Evolutionary conservation across 2,888 invertebrate species (phyloP), one percentile per base, ranked within the genome.

Genomic region (Gonocerus acuteangulatus): DNA sequence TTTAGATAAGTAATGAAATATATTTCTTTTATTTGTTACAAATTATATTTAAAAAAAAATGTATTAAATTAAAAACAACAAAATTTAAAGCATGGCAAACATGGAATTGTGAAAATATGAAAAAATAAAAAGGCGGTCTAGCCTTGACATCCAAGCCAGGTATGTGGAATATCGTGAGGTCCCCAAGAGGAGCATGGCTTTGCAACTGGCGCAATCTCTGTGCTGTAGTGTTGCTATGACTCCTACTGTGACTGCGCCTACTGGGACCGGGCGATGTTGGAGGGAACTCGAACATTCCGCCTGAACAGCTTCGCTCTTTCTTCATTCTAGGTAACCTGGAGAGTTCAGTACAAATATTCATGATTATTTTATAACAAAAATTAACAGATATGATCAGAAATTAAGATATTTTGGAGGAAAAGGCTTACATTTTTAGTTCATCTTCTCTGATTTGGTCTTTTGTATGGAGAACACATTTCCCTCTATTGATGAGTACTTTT

Each of bases 391-490:
- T n/a, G n/a, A n/a, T n/a, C 9, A 34, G n/a, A 34, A 34, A 11
- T 7, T 34, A n/a, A n/a, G 36, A 34, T 34, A 11, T 34, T 34
- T 34, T 11, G n/a, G 36, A n/a, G n/a, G n/a, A n/a, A n/a, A n/a
- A 9, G 15, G 74, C 76, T 73, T 67, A 83, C 82, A 80, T 75
- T 74, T 84, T 85, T 45, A 82, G 75, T 65, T 85, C 87, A 62
- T 86, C 86, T 57, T 85, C 85, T 69, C 77, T 82, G 60, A 74
- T 77, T 64, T 80, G 79, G 70, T 91, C 90, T 74, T 91, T 92
- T 1, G 95, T 95, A 73, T 96, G 95, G 36, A 97, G 79, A 32
- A 95, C 94, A 74, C 96, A 97, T 75, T 95, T 94, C 7, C 96
- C 96, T 70, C 93, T 93, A 74, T 95, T 95, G 64, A 97, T 93